Conservation (phyloP, 2,113 vertebrate species). For the Gnathonemus echidnorhynchus region DNA sequence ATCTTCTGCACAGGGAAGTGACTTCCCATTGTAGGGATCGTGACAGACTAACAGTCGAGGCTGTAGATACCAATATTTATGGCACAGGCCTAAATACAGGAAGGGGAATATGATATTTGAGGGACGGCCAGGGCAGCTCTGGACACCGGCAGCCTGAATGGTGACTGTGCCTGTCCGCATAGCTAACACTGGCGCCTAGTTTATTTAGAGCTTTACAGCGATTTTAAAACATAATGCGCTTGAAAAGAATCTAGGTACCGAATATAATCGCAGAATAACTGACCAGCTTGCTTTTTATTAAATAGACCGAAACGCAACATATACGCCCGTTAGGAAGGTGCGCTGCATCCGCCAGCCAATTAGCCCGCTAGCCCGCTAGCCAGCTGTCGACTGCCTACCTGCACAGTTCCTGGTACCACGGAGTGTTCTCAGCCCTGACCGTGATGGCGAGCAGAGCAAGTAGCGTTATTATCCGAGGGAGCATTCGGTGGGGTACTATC, state of each 20-base stretch:
- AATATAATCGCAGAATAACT: neutral
- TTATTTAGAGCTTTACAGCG: neutral
- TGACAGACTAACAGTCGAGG: neutral
- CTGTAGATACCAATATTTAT: neutral
- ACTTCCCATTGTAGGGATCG: neutral
- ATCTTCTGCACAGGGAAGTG: neutral
- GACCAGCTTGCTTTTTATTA: neutral
- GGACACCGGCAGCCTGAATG: neutral
- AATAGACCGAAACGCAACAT: neutral
- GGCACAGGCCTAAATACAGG: neutral
- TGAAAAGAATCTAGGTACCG: neutral
- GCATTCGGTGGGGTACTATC: neutral
- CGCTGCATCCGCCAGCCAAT: neutral
- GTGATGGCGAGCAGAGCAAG: neutral
- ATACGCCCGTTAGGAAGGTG: neutral
- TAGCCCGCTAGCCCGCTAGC: neutral
- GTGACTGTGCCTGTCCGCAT: neutral
- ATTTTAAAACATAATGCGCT: neutral
- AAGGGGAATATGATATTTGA: neutral
- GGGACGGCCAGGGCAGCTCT: neutral
- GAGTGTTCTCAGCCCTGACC: constrained; percentile 3
- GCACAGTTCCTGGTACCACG: constrained; percentile 43
- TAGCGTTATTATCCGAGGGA: neutral
- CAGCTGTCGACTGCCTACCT: constrained; percentile 30
- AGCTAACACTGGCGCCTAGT: neutral